A percentile compares a stretch with the other conserved stretches of the same genome.
phyloP scores from a whole-genome alignment of 2,888 invertebrate species.

The Clistopyga incitator region DNA sequence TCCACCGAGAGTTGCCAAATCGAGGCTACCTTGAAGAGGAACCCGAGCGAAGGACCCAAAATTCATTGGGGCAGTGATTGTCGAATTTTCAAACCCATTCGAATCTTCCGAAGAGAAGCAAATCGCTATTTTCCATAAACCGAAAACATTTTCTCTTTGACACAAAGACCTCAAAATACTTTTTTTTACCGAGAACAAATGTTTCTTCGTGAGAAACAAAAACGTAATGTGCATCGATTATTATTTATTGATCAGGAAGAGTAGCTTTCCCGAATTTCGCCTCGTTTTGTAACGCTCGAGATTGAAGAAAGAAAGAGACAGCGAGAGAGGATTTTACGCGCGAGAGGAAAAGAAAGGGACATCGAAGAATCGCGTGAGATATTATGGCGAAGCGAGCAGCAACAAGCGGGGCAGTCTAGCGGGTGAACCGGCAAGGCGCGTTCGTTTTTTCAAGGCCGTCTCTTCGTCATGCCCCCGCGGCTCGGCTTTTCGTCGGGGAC shows the following conservation, averaged over 20 bases:
- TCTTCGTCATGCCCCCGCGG: constrained; percentile 71
- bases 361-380: constrained; percentile 30
- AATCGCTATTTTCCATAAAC: too few relatives aligned
- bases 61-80: constrained; percentile 15
- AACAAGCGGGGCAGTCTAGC: constrained; percentile 39
- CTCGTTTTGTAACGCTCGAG: too few relatives aligned
- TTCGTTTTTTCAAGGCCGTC: constrained; percentile 74
- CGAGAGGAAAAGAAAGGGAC: constrained; percentile 3
- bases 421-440: constrained; percentile 55
- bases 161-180: too few relatives aligned
- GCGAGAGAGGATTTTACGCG: neutral
- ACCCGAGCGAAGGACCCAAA: constrained; percentile 1
- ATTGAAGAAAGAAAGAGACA: neutral
- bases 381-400: constrained; percentile 27
- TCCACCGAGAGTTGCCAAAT: constrained; percentile 41
- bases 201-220: too few relatives aligned
- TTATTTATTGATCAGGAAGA: too few relatives aligned
- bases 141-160: too few relatives aligned
- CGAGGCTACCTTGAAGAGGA: constrained; percentile 27
- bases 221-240: too few relatives aligned
- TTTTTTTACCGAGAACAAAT: too few relatives aligned
- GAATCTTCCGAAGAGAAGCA: too few relatives aligned
- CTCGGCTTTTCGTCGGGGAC: constrained; percentile 70
- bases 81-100: constrained; percentile 13
- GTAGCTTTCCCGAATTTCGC: too few relatives aligned